These are phyloP conservation scores for Parazoanthus swiftii DNA, from an alignment of 92 coral and sea anemone species.

Conservation along the genomic window DNA sequence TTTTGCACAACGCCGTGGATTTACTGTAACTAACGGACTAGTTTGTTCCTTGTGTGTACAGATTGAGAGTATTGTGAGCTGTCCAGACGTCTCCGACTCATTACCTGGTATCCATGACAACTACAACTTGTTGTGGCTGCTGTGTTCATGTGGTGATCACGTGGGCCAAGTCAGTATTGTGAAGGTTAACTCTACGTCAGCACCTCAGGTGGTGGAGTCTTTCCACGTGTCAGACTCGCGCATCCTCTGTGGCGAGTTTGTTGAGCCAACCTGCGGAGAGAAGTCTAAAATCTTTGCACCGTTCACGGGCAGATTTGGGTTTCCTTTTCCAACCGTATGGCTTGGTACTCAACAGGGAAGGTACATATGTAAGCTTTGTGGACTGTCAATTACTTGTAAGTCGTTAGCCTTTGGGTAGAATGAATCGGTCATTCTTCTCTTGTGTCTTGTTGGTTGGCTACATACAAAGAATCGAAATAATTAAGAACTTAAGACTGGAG, in stretches of 20 bases:
- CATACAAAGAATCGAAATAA: too few relatives aligned
- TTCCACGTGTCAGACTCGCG: constrained; percentile 88
- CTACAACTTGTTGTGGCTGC: constrained; percentile 77
- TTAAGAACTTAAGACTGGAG: too few relatives aligned
- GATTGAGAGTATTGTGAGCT: constrained; percentile 81
- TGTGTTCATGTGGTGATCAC: constrained; percentile 87
- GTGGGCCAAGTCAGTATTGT: constrained; percentile 84
- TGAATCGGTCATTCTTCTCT: not conserved
- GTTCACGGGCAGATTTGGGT: constrained; percentile 82
- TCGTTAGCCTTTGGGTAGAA: not conserved
- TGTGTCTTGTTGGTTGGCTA: too few relatives aligned
- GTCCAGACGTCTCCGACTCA: constrained; percentile 74
- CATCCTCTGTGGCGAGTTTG: constrained; percentile 83
- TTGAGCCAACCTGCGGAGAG: constrained; percentile 74
- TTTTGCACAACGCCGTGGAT: not conserved
- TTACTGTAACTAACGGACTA: not conserved
- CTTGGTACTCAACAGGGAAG: constrained; percentile 95
- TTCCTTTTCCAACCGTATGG: constrained; percentile 99
- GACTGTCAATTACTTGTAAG: too few relatives aligned
- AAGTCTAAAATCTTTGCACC: constrained; percentile 75
- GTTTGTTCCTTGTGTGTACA: constrained; percentile 26
- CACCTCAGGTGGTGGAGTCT: constrained; percentile 93
- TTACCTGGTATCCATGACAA: constrained; percentile 88
- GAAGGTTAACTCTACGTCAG: constrained; percentile 66
- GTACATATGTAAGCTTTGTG: constrained; percentile 45